Evolutionary conservation across 2,797 vertebrate genomes (phyloP).

Genomic region (Clarias laeviceps): DNA sequence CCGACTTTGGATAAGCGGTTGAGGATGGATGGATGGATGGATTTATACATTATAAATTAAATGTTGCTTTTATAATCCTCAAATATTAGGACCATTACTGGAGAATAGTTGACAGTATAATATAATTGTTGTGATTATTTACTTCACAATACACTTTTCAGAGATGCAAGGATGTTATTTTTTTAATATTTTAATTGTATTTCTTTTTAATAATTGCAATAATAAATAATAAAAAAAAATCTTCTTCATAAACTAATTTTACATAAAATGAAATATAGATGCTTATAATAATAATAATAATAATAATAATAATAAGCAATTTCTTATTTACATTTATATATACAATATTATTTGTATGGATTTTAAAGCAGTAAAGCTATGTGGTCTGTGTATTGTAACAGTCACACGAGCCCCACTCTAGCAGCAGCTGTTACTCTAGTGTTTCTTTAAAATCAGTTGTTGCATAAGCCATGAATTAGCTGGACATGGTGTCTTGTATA

Average conservation of each 20-base stretch:
- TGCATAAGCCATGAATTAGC: constrained; percentile 11
- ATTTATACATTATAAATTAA: background rate
- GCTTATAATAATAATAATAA: too few species aligned
- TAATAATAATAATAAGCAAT: too few species aligned
- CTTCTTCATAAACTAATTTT: too few species aligned
- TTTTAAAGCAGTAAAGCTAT: background rate
- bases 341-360: background rate
- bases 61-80: background rate
- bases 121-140: background rate
- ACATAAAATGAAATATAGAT: too few species aligned
- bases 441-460: background rate
- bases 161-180: background rate
- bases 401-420: background rate
- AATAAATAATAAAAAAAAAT: too few species aligned
- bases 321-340: too few species aligned
- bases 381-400: background rate
- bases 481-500: background rate
- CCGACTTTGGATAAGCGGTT: too few species aligned
- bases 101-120: background rate
- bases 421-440: background rate
- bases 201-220: too few species aligned
- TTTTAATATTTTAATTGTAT: background rate
- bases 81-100: background rate
- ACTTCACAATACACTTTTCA: background rate
- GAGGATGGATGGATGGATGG: too few species aligned